These are phyloP conservation scores for Helogale parvula DNA, from an alignment of 2,113 vertebrate genomes.

Conservation along the genomic window DNA sequence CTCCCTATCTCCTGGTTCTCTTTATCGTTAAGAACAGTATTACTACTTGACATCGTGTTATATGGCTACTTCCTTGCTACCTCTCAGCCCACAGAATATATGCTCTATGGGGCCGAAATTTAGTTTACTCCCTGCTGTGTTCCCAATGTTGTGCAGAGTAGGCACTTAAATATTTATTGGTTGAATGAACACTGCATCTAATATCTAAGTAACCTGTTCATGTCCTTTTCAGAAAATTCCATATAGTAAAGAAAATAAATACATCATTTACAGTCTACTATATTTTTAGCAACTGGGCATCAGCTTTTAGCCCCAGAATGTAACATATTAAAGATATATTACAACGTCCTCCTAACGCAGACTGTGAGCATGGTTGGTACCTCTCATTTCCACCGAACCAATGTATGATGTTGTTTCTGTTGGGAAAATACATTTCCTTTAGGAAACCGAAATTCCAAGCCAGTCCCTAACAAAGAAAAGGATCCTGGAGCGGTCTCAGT, in stretches of 20 bases:
- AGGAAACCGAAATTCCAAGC: neutral
- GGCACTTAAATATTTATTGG: neutral
- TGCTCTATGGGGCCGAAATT: neutral
- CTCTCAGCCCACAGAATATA: neutral
- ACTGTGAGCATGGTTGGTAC: neutral
- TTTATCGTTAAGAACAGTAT: neutral
- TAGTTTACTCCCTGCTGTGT: neutral
- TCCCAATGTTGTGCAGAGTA: neutral
- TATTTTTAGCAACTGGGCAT: neutral
- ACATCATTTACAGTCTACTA: neutral
- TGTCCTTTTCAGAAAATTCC: slow-evolving; percentile 39
- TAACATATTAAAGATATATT: neutral
- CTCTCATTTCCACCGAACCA: neutral
- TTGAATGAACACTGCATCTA: neutral
- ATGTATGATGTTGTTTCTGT: neutral
- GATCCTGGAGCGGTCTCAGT: too few species aligned
- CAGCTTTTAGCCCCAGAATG: neutral
- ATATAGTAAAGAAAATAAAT: neutral
- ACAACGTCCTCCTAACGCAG: neutral
- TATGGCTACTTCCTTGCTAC: neutral
- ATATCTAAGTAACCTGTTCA: neutral
- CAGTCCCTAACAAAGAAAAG: neutral
- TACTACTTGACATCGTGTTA: neutral
- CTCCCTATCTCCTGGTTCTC: neutral
- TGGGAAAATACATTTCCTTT: neutral